phyloP scores from a whole-genome alignment of 2,888 invertebrate species.

The Ectemnius continuus region DNA sequence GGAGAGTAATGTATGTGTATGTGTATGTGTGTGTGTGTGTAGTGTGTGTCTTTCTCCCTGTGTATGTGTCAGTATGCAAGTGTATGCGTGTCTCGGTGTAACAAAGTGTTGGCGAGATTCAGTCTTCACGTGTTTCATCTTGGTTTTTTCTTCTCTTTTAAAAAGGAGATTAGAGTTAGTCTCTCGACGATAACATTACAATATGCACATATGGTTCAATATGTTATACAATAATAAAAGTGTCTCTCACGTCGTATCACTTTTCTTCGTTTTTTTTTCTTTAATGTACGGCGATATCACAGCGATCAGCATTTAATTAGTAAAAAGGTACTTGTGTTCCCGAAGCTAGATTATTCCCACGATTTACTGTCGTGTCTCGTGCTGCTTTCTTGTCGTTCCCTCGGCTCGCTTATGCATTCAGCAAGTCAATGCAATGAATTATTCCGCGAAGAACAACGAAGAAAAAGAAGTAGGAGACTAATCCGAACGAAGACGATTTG shows the following conservation, averaged over 20 bases:
- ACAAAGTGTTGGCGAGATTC: conserved; percentile 71
- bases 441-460: too few species aligned
- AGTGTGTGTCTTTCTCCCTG: too few species aligned
- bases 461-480: too few species aligned
- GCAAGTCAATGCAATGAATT: too few species aligned
- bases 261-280: too few species aligned
- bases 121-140: conserved; percentile 70
- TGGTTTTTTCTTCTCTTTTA: conserved; percentile 66
- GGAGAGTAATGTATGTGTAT: too few species aligned
- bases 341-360: conserved; percentile 45
- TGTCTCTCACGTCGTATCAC: conserved; percentile 53
- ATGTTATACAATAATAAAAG: conserved; percentile 70
- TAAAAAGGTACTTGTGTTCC: conserved; percentile 65
- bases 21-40: conserved; percentile 57
- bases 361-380: conserved; percentile 21
- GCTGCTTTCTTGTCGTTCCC: neutral
- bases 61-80: too few species aligned
- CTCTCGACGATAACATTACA: conserved; percentile 62
- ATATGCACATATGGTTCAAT: conserved; percentile 66
- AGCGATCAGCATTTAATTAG: conserved; percentile 74
- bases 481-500: too few species aligned
- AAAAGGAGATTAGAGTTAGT: too few species aligned
- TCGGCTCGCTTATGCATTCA: too few species aligned
- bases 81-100: conserved; percentile 56
- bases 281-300: conserved; percentile 74